Conservation (phyloP, 37 sponge, comb jelly and placozoan genomes). For the Chondrosia reniformis region DNA sequence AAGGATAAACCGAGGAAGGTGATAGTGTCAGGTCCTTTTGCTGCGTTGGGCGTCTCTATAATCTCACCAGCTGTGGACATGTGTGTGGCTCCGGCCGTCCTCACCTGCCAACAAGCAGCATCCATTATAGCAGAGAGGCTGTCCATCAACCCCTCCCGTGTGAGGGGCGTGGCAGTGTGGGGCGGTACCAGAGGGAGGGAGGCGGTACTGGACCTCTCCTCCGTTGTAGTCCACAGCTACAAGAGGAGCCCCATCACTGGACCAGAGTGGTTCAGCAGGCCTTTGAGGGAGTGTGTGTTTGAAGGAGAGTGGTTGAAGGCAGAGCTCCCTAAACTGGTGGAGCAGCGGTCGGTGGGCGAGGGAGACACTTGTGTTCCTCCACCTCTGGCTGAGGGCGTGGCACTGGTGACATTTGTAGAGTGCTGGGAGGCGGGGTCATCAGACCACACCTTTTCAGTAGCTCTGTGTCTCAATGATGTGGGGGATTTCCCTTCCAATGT, state of each 20-base stretch:
- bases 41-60: slow-evolving; percentile 40
- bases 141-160: slow-evolving; percentile 25
- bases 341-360: background rate
- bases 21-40: slow-evolving; percentile 40
- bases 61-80: too few species aligned
- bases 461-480: slow-evolving; percentile 47
- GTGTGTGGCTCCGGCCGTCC: slow-evolving; percentile 36
- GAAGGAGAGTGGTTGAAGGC: slow-evolving; percentile 49
- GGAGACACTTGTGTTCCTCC: slow-evolving; percentile 2
- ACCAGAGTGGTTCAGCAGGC: slow-evolving; percentile 44
- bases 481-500: slow-evolving; percentile 25
- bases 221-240: slow-evolving; percentile 12
- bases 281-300: slow-evolving; percentile 41
- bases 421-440: slow-evolving; percentile 19
- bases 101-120: slow-evolving; percentile 38
- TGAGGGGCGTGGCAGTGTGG: slow-evolving; percentile 36
- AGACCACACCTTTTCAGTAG: background rate
- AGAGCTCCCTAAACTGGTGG: slow-evolving; percentile 4
- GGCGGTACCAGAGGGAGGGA: background rate
- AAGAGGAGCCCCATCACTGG: slow-evolving; percentile 63
- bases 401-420: slow-evolving; percentile 5
- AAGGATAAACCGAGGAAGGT: slow-evolving; percentile 45
- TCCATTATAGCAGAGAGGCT: slow-evolving; percentile 53
- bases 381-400: slow-evolving; percentile 34
- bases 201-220: background rate